Evolutionary conservation across 2,888 invertebrate species (phyloP), one percentile per base, ranked within the genome.

Genomic region (Sicus ferrugineus): DNA sequence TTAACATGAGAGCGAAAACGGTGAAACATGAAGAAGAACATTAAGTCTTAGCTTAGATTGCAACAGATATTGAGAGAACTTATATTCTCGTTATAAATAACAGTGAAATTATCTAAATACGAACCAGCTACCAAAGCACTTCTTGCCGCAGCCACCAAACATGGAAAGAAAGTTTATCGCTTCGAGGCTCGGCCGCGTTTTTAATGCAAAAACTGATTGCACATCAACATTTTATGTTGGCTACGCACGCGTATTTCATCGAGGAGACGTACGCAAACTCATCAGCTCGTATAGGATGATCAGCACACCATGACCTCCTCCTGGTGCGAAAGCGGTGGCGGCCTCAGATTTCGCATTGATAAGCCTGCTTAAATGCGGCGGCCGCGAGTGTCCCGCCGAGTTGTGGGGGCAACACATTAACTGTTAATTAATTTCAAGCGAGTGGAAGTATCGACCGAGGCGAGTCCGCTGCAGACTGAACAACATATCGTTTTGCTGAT

Each of bases 331-430:
- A 54, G 26, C n/a, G 21, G 54, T 26, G 26, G 26, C 26, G 19
- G 59, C 31, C 59, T 14, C n/a, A 52, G 65, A 65, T 65, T 54
- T 54, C 65, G 38, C 54, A 48, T 19, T 28, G 65, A 65, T 65
- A 65, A 54, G 23, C 23, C 65, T 65, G 52, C 23, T 54, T 54
- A 34, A 54, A 19, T 54, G 26, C 34, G 11, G 38, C 38, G 63
- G 2, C 46, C 14, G 56, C 30, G 14, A 34, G 42, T 38, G 16
- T 23, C 42, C 9, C 28, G 3, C 7, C 48, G 16, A 38, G 23
- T 4, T 42, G 16, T 42, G 42, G 21, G 14, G 34, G 38, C 61
- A 61, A 19, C 61, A 26, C 46, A 61, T 61, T 61, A 42, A 42
- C 61, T 42, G 61, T 61, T 61, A 34, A 61, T 61, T 61, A 46